A percentile compares a stretch with the other conserved stretches of the same genome.
These are phyloP conservation scores for Agonopterix arenella DNA, from an alignment of 2,888 invertebrate species.

Conservation along the genomic window DNA sequence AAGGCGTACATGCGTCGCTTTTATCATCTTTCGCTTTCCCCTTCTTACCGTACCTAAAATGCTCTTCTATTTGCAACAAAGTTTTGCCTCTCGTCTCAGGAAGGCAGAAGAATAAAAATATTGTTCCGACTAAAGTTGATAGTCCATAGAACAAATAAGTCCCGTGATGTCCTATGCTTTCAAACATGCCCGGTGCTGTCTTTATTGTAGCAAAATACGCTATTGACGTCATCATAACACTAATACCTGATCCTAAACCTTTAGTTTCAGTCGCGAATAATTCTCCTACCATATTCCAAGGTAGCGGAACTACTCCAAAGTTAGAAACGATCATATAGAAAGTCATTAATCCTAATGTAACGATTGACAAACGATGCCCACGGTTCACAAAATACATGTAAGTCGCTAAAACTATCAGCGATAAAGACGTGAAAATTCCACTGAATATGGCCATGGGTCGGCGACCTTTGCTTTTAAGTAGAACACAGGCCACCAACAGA, in stretches of 20 bases:
- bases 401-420: slow-evolving; percentile 73
- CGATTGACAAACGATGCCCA: slow-evolving; percentile 39
- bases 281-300: slow-evolving; percentile 87
- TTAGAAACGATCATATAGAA: slow-evolving; percentile 77
- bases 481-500: slow-evolving; percentile 76
- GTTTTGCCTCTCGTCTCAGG: slow-evolving; percentile 84
- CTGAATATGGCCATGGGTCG: slow-evolving; percentile 80
- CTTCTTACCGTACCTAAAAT: slow-evolving; percentile 57
- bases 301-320: slow-evolving; percentile 79
- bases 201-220: slow-evolving; percentile 83
- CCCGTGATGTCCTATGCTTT: slow-evolving; percentile 72
- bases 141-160: slow-evolving; percentile 80
- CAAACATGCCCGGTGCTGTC: slow-evolving; percentile 78
- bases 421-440: slow-evolving; percentile 76
- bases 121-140: slow-evolving; percentile 76
- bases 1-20: slow-evolving; percentile 6
- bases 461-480: slow-evolving; percentile 78
- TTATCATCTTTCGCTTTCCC: slow-evolving; percentile 19
- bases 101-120: slow-evolving; percentile 77
- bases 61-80: slow-evolving; percentile 80
- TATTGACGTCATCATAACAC: slow-evolving; percentile 80
- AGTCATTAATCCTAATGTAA: slow-evolving; percentile 71
- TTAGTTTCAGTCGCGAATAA: slow-evolving; percentile 80
- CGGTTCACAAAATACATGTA: slow-evolving; percentile 56
- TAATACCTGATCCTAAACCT: slow-evolving; percentile 82